Evolutionary conservation across 2,797 vertebrate species (phyloP).

Genomic region (Manis pentadactyla): DNA sequence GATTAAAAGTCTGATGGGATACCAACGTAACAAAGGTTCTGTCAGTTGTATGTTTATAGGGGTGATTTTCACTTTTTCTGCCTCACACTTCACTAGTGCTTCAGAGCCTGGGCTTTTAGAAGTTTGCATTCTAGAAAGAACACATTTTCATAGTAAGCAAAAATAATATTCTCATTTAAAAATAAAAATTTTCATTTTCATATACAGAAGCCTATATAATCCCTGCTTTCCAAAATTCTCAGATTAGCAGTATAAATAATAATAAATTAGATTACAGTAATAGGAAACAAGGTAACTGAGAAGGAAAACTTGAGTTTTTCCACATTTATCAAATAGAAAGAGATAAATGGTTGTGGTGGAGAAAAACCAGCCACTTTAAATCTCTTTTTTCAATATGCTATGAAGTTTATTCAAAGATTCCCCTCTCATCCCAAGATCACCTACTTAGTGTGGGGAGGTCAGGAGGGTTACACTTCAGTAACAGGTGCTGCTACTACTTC

Average conservation of each 20-base stretch:
- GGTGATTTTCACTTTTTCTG: background rate
- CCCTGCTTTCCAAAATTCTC: constrained; percentile 37
- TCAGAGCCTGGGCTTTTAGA: background rate
- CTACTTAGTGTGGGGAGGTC: background rate
- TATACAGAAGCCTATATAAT: background rate
- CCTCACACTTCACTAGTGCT: background rate
- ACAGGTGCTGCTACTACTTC: background rate
- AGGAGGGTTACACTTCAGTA: background rate
- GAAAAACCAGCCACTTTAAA: constrained; percentile 37
- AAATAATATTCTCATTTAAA: constrained; percentile 40
- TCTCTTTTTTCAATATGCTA: background rate
- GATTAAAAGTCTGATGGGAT: background rate
- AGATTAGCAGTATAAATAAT: background rate
- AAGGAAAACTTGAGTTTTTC: constrained; percentile 55
- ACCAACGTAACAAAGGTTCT: constrained; percentile 38
- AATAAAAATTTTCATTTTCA: constrained; percentile 41
- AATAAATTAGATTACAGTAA: background rate
- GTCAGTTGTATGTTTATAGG: background rate
- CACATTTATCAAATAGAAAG: background rate
- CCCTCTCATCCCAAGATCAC: background rate
- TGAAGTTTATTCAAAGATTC: background rate
- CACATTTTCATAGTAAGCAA: background rate
- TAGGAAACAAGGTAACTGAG: constrained; percentile 22
- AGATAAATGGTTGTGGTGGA: background rate
- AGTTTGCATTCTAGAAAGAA: background rate